phyloP scores from a whole-genome alignment of 1,140 invertebrate species.

The Eciton burchellii region DNA sequence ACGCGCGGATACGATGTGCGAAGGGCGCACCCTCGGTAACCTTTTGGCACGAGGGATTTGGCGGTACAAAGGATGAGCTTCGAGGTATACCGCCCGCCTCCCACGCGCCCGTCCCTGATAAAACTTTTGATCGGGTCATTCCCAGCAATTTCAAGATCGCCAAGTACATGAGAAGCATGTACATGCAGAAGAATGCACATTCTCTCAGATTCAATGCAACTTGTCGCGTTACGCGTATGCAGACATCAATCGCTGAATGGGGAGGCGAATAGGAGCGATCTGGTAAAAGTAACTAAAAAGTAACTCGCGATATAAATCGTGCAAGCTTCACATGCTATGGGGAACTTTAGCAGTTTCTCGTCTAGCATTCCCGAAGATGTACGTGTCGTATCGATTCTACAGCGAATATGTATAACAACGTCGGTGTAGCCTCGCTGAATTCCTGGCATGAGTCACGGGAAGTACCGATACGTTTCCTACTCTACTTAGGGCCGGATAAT shows the following conservation, averaged over 20 bases:
- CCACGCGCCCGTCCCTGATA: not conserved
- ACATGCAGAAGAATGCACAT: not conserved
- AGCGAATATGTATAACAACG: conserved; percentile 26
- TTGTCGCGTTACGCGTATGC: not conserved
- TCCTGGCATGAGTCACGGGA: conserved; percentile 72
- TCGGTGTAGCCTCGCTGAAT: conserved; percentile 66
- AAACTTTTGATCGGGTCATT: conserved; percentile 14
- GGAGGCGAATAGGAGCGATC: not conserved
- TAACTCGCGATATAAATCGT: conserved; percentile 17
- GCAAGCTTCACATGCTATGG: no score
- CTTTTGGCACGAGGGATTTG: conserved; percentile 20
- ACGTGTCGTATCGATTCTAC: conserved; percentile 69
- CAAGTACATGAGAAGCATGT: not conserved
- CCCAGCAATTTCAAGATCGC: not conserved
- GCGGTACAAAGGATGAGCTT: not conserved
- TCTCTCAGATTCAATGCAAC: not conserved
- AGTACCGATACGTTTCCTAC: conserved; percentile 68
- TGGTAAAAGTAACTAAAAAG: not conserved
- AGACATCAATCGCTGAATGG: not conserved
- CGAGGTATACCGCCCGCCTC: not conserved
- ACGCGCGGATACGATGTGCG: conserved; percentile 53
- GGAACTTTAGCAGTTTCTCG: conserved; percentile 48
- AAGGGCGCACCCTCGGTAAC: conserved; percentile 51
- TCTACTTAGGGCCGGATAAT: conserved; percentile 67
- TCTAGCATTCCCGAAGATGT: conserved; percentile 65